These are phyloP conservation scores for Tympanuchus pallidicinctus DNA, from an alignment of 2,113 vertebrate species.

Conservation along the genomic window DNA sequence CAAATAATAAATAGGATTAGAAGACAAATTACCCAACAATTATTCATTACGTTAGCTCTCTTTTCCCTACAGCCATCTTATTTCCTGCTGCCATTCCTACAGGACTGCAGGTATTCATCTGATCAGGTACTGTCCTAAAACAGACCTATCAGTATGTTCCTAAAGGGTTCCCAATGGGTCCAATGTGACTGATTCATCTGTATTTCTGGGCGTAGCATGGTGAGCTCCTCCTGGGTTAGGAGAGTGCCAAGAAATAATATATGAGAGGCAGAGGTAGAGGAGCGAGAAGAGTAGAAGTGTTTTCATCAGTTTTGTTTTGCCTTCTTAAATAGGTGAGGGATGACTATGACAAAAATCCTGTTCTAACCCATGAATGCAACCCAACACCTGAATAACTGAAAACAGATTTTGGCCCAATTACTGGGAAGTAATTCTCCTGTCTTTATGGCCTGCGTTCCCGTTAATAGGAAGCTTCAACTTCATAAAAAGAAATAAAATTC, in stretches of 20 bases:
- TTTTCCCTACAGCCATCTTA: slow-evolving; percentile 42
- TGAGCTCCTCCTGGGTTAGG: neutral
- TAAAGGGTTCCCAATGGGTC: slow-evolving; percentile 9
- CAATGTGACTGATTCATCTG: neutral
- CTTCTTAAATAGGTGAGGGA: slow-evolving; percentile 60
- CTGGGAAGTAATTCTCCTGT: slow-evolving; percentile 57
- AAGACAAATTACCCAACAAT: slow-evolving; percentile 27
- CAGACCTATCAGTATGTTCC: neutral
- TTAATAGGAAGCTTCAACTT: slow-evolving; percentile 59
- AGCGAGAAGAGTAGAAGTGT: neutral
- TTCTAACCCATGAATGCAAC: slow-evolving; percentile 46
- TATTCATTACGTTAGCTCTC: slow-evolving; percentile 9
- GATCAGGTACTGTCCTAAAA: neutral
- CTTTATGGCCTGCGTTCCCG: slow-evolving; percentile 49
- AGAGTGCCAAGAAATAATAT: neutral
- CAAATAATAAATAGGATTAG: slow-evolving; percentile 38
- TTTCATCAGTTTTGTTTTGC: neutral
- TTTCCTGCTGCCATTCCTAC: slow-evolving; percentile 28
- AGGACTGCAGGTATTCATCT: slow-evolving; percentile 22
- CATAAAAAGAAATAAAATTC: slow-evolving; percentile 65
- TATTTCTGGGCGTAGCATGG: neutral
- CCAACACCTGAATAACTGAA: slow-evolving; percentile 67
- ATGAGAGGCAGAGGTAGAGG: neutral
- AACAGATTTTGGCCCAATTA: slow-evolving; percentile 66
- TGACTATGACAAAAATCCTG: slow-evolving; percentile 56